Evolutionary conservation across 2,797 vertebrate genomes (phyloP).

Genomic region (Carduelis carduelis): DNA sequence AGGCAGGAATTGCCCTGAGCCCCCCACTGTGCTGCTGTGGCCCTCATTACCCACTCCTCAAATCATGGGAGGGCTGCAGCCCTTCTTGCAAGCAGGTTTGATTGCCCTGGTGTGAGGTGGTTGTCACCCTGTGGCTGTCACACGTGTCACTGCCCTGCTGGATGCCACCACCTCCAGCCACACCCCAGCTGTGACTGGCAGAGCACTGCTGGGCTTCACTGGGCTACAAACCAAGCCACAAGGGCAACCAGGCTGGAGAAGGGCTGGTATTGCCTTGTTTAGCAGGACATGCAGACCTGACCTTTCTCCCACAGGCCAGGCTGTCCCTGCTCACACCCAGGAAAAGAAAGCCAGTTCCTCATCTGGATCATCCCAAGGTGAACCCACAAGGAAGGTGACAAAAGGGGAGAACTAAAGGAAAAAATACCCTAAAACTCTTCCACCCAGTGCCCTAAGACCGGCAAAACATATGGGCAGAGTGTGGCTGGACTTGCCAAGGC

Average conservation of each 20-base stretch:
- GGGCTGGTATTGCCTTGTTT: neutral
- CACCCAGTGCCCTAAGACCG: neutral
- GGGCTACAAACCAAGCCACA: neutral
- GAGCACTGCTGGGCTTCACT: neutral
- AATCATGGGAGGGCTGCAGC: neutral
- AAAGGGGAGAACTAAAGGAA: neutral
- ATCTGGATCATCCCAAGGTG: neutral
- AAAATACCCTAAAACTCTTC: neutral
- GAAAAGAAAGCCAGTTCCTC: neutral
- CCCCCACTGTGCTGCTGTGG: rapidly evolving
- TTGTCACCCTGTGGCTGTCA: neutral
- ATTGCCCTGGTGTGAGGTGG: neutral
- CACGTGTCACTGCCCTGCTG: neutral
- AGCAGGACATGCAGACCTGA: neutral
- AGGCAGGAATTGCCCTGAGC: neutral
- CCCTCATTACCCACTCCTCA: neutral
- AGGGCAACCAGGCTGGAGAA: neutral
- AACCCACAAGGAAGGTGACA: neutral
- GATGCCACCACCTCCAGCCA: neutral
- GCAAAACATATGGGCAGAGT: neutral
- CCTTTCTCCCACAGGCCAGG: neutral
- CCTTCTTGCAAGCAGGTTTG: neutral
- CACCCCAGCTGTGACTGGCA: neutral
- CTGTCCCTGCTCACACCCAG: neutral
- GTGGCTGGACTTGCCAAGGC: neutral